Conservation (phyloP, 2,797 vertebrate genomes). For the Falco peregrinus region DNA sequence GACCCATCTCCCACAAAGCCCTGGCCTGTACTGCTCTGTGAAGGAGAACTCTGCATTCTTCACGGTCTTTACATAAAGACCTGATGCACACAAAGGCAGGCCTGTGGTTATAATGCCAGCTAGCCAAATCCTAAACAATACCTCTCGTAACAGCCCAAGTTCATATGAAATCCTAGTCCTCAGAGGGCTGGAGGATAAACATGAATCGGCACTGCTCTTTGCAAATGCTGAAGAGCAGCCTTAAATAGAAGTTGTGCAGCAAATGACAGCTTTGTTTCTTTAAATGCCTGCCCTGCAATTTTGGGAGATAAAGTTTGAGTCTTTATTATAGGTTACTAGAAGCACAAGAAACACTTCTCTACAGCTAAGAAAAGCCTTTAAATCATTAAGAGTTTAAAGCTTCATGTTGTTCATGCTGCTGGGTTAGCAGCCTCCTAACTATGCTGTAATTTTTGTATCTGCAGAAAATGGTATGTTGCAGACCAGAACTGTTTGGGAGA, state of each 20-base stretch:
- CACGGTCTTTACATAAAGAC: neutral
- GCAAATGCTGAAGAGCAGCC: neutral
- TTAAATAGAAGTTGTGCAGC: neutral
- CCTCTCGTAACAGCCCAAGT: neutral
- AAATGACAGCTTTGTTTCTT: slow-evolving; percentile 20
- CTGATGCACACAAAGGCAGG: neutral
- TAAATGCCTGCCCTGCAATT: neutral
- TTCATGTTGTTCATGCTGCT: neutral
- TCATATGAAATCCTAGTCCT: neutral
- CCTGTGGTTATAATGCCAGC: neutral
- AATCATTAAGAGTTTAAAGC: slow-evolving; percentile 31
- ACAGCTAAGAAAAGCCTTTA: slow-evolving; percentile 34
- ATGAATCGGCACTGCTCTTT: neutral
- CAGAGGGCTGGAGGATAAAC: neutral
- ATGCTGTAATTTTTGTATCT: slow-evolving; percentile 35
- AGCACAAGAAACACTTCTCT: slow-evolving; percentile 5
- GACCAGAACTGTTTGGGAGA: neutral
- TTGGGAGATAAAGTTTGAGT: neutral
- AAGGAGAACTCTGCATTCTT: neutral
- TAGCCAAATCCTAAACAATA: neutral
- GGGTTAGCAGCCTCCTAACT: neutral
- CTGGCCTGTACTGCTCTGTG: neutral
- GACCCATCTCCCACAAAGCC: neutral
- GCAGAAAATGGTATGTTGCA: slow-evolving; percentile 40
- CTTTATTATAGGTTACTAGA: slow-evolving; percentile 46